These are phyloP conservation scores for Euwallacea similis DNA, from an alignment of 1,140 invertebrate species.

Conservation along the genomic window DNA sequence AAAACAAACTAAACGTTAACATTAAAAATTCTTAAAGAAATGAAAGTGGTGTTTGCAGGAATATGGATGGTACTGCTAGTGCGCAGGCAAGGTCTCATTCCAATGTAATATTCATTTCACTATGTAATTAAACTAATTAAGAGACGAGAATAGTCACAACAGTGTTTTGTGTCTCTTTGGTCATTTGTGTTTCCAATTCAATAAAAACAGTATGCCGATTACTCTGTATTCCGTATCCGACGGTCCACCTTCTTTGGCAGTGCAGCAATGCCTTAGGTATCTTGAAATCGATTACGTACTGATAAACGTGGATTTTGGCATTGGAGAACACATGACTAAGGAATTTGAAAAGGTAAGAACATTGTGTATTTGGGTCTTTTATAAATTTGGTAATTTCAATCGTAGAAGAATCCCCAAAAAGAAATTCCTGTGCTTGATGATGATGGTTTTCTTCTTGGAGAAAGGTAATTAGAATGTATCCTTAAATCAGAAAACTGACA, in stretches of 20 bases:
- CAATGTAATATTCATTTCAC: no score
- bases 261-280: slow-evolving; percentile 66
- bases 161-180: no score
- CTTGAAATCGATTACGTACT: slow-evolving; percentile 66
- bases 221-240: slow-evolving; percentile 73
- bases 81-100: not conserved
- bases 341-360: slow-evolving; percentile 66
- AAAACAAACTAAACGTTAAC: no score
- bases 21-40: no score
- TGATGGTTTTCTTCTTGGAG: slow-evolving; percentile 69
- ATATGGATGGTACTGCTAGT: not conserved
- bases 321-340: slow-evolving; percentile 70
- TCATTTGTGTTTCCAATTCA: no score
- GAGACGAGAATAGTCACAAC: no score
- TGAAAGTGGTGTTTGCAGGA: not conserved
- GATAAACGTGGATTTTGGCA: slow-evolving; percentile 67
- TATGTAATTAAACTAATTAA: no score
- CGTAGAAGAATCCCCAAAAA: slow-evolving; percentile 75
- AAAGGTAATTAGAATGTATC: slow-evolving; percentile 57
- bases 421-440: slow-evolving; percentile 77
- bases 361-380: not conserved
- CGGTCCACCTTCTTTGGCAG: slow-evolving; percentile 73
- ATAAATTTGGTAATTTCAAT: not conserved
- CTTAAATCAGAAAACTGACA: not conserved
- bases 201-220: slow-evolving; percentile 51